Conservation (phyloP, 2,797 vertebrate species). For the Sebastolobus altivelis region DNA sequence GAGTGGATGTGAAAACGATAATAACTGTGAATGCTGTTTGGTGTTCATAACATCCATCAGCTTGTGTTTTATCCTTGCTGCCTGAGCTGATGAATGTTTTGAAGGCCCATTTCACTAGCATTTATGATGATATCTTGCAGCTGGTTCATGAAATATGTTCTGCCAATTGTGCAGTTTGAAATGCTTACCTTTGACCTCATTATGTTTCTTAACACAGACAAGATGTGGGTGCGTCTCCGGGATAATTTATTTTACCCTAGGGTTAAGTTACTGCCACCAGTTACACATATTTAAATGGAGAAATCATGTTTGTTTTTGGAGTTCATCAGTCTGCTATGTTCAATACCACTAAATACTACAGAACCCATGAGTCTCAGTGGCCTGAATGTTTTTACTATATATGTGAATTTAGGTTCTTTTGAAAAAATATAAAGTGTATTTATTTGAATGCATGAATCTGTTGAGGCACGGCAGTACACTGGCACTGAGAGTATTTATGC, state of each 20-base stretch:
- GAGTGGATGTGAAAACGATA: background rate
- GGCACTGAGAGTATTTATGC: background rate
- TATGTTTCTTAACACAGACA: background rate
- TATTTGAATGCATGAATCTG: background rate
- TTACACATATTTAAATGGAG: background rate
- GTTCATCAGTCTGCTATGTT: background rate
- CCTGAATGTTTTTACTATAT: background rate
- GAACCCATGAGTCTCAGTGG: background rate
- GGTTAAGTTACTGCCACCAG: background rate
- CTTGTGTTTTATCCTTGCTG: background rate
- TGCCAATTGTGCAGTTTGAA: background rate
- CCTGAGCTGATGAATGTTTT: slow-evolving; percentile 1
- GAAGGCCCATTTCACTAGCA: background rate
- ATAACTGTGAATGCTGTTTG: background rate
- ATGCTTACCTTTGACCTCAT: background rate
- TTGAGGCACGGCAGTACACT: background rate
- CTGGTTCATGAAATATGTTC: slow-evolving; percentile 5
- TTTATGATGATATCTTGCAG: background rate
- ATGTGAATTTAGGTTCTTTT: background rate
- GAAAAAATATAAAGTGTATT: background rate
- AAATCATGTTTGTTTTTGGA: background rate
- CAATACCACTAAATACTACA: background rate
- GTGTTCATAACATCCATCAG: background rate
- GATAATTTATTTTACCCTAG: background rate
- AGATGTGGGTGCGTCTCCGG: background rate